Percentiles rank a stretch among this genome's conserved stretches.
phyloP scores from a whole-genome alignment of 2,113 vertebrate genomes.

The Anolis carolinensis region DNA sequence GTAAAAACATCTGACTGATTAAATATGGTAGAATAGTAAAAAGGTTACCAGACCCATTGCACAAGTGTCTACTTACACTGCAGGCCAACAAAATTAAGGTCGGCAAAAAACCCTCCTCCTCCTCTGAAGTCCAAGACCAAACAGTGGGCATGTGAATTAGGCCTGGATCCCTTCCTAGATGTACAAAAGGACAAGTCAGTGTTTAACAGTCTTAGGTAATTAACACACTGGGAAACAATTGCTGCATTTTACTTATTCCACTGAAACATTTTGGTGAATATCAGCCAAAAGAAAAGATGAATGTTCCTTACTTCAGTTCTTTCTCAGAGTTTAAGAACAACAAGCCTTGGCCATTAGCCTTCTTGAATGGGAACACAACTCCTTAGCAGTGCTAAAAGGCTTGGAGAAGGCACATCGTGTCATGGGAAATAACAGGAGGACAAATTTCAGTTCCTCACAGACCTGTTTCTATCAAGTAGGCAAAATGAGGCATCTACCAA shows the following conservation, averaged over 20 bases:
- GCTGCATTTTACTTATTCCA: fast-evolving
- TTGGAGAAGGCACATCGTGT: not conserved
- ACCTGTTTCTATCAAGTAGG: too few relatives aligned
- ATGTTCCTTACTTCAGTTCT: not conserved
- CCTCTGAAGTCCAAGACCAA: not conserved
- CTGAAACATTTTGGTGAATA: not conserved
- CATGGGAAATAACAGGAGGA: not conserved
- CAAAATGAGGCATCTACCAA: too few relatives aligned
- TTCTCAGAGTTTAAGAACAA: not conserved
- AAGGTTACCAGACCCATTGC: too few relatives aligned
- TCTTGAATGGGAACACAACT: not conserved
- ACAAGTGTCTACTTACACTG: too few relatives aligned
- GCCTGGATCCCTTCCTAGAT: not conserved
- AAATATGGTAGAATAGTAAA: too few relatives aligned
- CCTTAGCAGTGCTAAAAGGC: too few relatives aligned
- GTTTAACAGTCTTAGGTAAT: not conserved
- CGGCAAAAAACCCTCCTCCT: not conserved
- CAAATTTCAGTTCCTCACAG: too few relatives aligned
- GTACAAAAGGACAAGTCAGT: not conserved
- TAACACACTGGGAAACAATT: not conserved
- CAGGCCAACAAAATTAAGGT: too few relatives aligned
- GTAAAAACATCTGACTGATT: too few relatives aligned
- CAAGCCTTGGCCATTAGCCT: not conserved
- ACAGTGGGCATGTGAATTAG: too few relatives aligned
- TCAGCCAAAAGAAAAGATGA: not conserved